phyloP scores from a whole-genome alignment of 2,113 vertebrate genomes.

The Urocitellus parryii region DNA sequence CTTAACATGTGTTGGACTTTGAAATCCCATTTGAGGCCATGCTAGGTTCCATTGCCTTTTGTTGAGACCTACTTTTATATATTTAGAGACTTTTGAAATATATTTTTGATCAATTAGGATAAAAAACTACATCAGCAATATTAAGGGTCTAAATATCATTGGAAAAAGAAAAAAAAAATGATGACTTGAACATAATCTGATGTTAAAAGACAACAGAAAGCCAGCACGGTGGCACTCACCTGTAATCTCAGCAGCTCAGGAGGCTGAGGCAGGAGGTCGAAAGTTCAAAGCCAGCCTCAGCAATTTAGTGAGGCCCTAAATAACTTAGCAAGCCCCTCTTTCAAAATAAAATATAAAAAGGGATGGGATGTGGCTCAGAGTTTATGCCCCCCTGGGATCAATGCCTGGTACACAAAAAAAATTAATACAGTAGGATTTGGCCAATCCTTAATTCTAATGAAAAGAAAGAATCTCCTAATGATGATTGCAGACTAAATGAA shows the following conservation, averaged over 20 bases:
- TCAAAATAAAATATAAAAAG: too few relatives aligned
- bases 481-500: background rate
- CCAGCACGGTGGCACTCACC: too few relatives aligned
- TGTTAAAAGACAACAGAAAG: background rate
- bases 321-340: too few relatives aligned
- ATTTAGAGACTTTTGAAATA: conserved; percentile 33
- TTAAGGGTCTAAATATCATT: background rate
- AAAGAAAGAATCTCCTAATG: background rate
- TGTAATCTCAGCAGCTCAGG: too few relatives aligned
- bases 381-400: too few relatives aligned
- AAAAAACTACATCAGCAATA: background rate
- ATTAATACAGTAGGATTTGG: background rate
- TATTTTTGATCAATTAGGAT: background rate
- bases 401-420: background rate
- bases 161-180: background rate
- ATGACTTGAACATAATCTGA: background rate
- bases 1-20: background rate
- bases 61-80: background rate
- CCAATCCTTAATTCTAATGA: background rate
- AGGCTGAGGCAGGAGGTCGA: too few relatives aligned
- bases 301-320: too few relatives aligned
- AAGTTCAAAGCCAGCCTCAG: too few relatives aligned
- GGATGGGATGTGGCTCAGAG: too few relatives aligned
- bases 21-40: background rate
- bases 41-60: background rate